Base-by-base conservation (phyloP, 2,797 vertebrate genomes). In the Catostomus latipinnis region DNA sequence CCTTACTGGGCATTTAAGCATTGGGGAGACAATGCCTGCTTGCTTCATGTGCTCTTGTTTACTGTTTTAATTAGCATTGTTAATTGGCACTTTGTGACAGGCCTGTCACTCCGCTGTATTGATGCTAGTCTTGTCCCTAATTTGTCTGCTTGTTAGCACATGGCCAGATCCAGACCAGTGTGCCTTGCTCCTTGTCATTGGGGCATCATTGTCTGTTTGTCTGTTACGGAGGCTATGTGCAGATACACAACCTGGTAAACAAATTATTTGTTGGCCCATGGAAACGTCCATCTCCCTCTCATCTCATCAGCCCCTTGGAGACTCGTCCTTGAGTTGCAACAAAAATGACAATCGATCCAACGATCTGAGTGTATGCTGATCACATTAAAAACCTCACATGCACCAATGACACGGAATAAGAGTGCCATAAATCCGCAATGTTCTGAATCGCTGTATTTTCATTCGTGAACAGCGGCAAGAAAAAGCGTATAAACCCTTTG, bases 1-100 rank as follows among this genome's bases (percentile, higher is more conserved):
- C 88, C 14, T 84, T 72, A 56, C 76, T 75, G 71, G 61, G 72
- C 76, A 54, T 73, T 88, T 88, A 69, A 86, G 86, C 88, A 76
- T 80, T 83, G 56, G 90, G 86, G 89, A 90, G 87, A 90, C 86
- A 89, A 90, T 85, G 84, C 75, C 85, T 85, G 84, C 85, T 84
- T 89, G 89, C 88, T 91, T 92, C 91, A 88, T 91, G 90, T 88
- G 94, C 93, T 94, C 92, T 93, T 95, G 92, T 95, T 96, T 94
- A 94, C 95, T 93, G 93, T 93, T 93, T 95, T 97, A 96, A 98
- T 97, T 98, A 97, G 95, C 95, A 96, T 94, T 96, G 95, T 95
- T 98, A 97, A 98, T 97, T 96, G 94, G 95, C 90, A 95, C 92
- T 86, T 94, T 94, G 93, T 97, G 95, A 95, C 94, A 95, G 93